phyloP scores from a whole-genome alignment of 2,113 vertebrate genomes.

The Hyperopisus bebe region DNA sequence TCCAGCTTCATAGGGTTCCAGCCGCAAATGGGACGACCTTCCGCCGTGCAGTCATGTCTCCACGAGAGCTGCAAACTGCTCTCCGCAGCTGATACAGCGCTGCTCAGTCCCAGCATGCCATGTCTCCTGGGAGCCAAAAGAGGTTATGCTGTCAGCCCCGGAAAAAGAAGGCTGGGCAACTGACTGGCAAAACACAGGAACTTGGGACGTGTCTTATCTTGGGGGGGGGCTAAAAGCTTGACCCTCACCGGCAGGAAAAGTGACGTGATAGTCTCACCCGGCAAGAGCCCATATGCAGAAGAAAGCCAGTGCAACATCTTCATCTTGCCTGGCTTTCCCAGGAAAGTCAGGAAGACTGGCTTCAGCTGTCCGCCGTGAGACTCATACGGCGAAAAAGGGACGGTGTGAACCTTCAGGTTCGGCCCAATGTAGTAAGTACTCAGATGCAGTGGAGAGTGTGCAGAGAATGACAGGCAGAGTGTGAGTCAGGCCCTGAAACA shows the following conservation, averaged over 20 bases:
- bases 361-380: not conserved
- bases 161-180: not conserved
- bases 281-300: not conserved
- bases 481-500: not conserved
- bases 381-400: not conserved
- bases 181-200: not conserved
- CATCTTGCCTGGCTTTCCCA: not conserved
- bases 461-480: not conserved
- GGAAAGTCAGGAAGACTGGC: not conserved
- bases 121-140: not conserved
- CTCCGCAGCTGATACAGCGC: not conserved
- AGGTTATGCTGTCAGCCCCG: not conserved
- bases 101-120: not conserved
- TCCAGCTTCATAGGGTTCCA: not conserved
- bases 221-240: not conserved
- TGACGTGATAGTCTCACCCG: not conserved
- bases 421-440: not conserved
- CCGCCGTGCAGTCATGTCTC: not conserved
- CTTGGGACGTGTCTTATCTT: not conserved
- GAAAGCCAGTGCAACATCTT: not conserved
- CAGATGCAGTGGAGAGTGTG: not conserved
- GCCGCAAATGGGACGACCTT: not conserved
- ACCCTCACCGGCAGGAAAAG: not conserved
- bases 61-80: not conserved
- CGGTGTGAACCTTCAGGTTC: not conserved